phyloP scores from a whole-genome alignment of 2,888 invertebrate species.

The Acheta domesticus region DNA sequence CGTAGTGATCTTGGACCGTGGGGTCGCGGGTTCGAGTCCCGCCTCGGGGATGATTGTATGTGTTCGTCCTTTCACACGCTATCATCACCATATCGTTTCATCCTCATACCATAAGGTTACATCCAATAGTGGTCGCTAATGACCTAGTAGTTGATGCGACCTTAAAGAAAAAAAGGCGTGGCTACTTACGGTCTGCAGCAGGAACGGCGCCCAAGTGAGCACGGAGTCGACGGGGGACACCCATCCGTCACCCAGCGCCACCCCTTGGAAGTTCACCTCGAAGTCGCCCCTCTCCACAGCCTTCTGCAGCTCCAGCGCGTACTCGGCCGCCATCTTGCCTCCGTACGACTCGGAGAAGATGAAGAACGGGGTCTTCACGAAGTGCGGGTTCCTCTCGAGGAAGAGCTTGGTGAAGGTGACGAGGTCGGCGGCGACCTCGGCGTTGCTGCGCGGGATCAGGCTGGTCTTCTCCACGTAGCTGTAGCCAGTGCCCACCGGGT shows the following conservation, averaged over 20 bases:
- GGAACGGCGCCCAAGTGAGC: constrained; percentile 75
- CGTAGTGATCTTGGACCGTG: no score
- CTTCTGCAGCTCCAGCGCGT: constrained; percentile 59
- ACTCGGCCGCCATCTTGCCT: constrained; percentile 88
- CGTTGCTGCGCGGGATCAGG: constrained; percentile 56
- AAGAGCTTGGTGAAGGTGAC: constrained; percentile 68
- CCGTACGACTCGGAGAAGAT: constrained; percentile 90
- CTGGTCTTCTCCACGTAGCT: constrained; percentile 66
- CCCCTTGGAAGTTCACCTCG: constrained; percentile 68
- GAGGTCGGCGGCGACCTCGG: constrained; percentile 71
- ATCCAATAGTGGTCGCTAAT: no score
- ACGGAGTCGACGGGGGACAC: constrained; percentile 83
- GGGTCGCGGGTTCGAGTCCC: no score
- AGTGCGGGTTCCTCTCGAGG: constrained; percentile 63
- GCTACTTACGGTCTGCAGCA: constrained; percentile 63
- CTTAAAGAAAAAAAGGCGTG: no score
- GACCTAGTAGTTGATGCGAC: no score
- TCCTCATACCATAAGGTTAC: no score
- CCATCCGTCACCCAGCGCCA: constrained; percentile 87
- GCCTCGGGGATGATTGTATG: no score
- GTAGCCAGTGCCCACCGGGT: constrained; percentile 85
- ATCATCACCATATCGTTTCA: no score
- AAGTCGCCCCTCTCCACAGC: constrained; percentile 62
- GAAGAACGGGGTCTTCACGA: constrained; percentile 70
- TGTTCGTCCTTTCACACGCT: no score